These are phyloP conservation scores for Barypeithes pellucidus DNA, from an alignment of 2,888 invertebrate genomes.

Conservation along the genomic window DNA sequence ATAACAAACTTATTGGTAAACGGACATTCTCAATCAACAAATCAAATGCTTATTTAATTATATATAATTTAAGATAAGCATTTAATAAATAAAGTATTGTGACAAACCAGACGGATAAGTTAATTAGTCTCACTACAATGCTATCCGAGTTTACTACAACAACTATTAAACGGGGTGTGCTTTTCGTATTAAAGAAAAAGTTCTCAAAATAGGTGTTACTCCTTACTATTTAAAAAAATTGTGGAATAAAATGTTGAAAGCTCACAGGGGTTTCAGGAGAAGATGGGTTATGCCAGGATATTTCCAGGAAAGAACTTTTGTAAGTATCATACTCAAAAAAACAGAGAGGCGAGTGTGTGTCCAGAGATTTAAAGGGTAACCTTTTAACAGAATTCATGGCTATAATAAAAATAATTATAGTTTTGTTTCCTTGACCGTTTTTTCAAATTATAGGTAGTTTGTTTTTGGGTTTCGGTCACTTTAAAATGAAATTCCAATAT, in stretches of 20 bases:
- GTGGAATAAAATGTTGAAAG: constrained; percentile 37
- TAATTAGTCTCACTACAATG: constrained; percentile 52
- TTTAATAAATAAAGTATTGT: constrained; percentile 17
- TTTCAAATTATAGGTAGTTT: too few relatives aligned
- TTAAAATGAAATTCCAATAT: too few relatives aligned
- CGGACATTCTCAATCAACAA: constrained; percentile 2
- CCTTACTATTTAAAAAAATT: background rate
- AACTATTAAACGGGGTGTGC: constrained; percentile 45
- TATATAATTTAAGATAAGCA: constrained; percentile 3
- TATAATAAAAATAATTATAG: too few relatives aligned
- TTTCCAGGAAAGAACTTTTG: constrained; percentile 11
- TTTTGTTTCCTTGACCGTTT: too few relatives aligned
- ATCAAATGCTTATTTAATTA: constrained; percentile 15
- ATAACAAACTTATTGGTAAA: constrained; percentile 19
- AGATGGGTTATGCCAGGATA: constrained; percentile 5
- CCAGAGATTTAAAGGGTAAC: too few relatives aligned
- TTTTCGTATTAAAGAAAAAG: constrained; percentile 52
- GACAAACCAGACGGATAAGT: constrained; percentile 6
- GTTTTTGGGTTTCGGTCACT: too few relatives aligned
- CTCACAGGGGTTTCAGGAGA: constrained; percentile 10
- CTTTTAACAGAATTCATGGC: too few relatives aligned
- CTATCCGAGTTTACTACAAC: constrained; percentile 45
- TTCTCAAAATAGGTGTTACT: constrained; percentile 33
- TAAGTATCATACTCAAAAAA: constrained; percentile 21
- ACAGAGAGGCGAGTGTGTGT: too few relatives aligned